Evolutionary conservation across 2,113 vertebrate genomes (phyloP).

Genomic region (Hydrochoerus hydrochaeris): DNA sequence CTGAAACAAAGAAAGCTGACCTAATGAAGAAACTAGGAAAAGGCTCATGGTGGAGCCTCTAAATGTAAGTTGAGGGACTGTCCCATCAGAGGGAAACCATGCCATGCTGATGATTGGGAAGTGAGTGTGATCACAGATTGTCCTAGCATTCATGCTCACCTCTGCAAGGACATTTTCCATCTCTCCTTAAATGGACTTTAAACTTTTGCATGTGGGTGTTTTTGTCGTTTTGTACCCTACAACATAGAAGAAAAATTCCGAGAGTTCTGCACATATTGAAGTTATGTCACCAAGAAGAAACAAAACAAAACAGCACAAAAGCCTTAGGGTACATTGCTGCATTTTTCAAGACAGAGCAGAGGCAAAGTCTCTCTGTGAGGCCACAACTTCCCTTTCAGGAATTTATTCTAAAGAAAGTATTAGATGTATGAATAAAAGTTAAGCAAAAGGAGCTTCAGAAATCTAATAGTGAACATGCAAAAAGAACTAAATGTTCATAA

Average conservation of each 20-base stretch:
- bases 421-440: not conserved
- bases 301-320: slow-evolving; percentile 13
- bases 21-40: slow-evolving; percentile 64
- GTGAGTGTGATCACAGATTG: too few relatives aligned
- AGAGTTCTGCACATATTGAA: not conserved
- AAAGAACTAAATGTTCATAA: slow-evolving; percentile 5
- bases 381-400: not conserved
- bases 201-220: slow-evolving; percentile 4
- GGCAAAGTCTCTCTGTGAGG: not conserved
- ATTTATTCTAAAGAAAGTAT: slow-evolving; percentile 23
- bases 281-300: slow-evolving; percentile 34
- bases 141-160: not conserved
- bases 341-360: not conserved
- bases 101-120: not conserved
- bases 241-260: not conserved
- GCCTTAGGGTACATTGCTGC: not conserved
- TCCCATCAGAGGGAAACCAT: not conserved
- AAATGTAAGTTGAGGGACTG: slow-evolving; percentile 6
- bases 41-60: not conserved
- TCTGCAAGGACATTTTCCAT: not conserved
- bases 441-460: not conserved
- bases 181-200: not conserved
- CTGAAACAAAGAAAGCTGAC: slow-evolving; percentile 47
- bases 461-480: not conserved
- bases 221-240: not conserved